A percentile compares a stretch with the other conserved stretches of the same genome.
Evolutionary conservation across 2,888 invertebrate species (phyloP).

Genomic region (Spicauda simplicius): DNA sequence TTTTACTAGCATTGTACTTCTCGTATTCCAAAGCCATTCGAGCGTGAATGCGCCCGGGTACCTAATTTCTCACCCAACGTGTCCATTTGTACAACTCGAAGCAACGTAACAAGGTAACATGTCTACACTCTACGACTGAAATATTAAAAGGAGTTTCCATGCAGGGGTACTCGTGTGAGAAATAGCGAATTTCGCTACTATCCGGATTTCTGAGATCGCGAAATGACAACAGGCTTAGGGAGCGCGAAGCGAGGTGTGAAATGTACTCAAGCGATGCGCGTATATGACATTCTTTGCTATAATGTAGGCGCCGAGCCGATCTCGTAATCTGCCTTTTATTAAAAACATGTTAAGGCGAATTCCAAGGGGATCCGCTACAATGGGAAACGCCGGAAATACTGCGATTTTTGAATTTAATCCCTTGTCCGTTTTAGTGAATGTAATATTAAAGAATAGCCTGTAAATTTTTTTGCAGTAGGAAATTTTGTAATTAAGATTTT

Average conservation of each 20-base stretch:
- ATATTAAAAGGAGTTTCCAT: slow-evolving; percentile 66
- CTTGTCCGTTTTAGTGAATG: not conserved
- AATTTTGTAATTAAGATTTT: not conserved
- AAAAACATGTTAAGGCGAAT: slow-evolving; percentile 69
- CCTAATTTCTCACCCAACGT: slow-evolving; percentile 34
- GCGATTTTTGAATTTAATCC: not conserved
- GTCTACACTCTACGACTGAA: slow-evolving; percentile 73
- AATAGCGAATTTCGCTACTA: slow-evolving; percentile 80
- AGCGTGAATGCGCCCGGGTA: slow-evolving; percentile 12
- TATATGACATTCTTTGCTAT: slow-evolving; percentile 82
- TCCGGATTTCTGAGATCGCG: slow-evolving; percentile 78
- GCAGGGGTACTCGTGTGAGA: slow-evolving; percentile 67
- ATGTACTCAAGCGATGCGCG: slow-evolving; percentile 76
- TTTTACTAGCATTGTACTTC: not conserved
- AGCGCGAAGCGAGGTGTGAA: slow-evolving; percentile 82
- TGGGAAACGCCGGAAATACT: not conserved
- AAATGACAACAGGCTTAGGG: slow-evolving; percentile 84
- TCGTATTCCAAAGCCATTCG: not conserved
- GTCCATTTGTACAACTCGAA: slow-evolving; percentile 41
- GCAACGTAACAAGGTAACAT: slow-evolving; percentile 63
- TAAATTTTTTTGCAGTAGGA: not conserved
- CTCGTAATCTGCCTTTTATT: slow-evolving; percentile 77
- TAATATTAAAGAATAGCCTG: not conserved
- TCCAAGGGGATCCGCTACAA: slow-evolving; percentile 33
- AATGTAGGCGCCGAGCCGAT: slow-evolving; percentile 73